Evolutionary conservation across 2,113 vertebrate genomes (phyloP).

Genomic region (Thamnophis sirtalis): DNA sequence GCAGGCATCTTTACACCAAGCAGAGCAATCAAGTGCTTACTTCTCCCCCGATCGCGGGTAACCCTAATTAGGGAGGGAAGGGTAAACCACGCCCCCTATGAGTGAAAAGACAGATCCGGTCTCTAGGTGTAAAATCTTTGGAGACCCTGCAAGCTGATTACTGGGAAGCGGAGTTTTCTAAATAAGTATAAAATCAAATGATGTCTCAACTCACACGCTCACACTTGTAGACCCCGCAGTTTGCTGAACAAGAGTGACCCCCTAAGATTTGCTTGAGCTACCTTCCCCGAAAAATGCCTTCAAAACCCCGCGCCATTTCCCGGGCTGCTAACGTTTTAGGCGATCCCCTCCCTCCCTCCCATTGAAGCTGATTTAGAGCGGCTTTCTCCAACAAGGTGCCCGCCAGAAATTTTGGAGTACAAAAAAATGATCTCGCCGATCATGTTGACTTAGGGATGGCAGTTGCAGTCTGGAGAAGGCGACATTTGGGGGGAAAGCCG

Average conservation of each 20-base stretch:
- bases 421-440: background rate
- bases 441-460: background rate
- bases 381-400: background rate
- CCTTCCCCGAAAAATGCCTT: background rate
- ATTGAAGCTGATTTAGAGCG: background rate
- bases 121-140: background rate
- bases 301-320: background rate
- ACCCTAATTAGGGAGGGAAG: background rate
- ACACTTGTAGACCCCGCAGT: background rate
- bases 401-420: background rate
- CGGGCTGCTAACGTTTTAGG: background rate
- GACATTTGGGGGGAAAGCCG: background rate
- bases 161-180: background rate
- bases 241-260: background rate
- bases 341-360: rapidly evolving
- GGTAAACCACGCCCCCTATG: background rate
- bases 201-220: background rate
- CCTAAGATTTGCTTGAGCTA: background rate
- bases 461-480: background rate
- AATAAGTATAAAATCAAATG: too few species aligned
- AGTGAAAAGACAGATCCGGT: background rate
- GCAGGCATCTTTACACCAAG: background rate
- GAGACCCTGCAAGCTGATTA: background rate
- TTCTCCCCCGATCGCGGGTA: background rate
- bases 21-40: background rate